phyloP scores from a whole-genome alignment of 2,888 invertebrate species.

The Carabus problematicus region DNA sequence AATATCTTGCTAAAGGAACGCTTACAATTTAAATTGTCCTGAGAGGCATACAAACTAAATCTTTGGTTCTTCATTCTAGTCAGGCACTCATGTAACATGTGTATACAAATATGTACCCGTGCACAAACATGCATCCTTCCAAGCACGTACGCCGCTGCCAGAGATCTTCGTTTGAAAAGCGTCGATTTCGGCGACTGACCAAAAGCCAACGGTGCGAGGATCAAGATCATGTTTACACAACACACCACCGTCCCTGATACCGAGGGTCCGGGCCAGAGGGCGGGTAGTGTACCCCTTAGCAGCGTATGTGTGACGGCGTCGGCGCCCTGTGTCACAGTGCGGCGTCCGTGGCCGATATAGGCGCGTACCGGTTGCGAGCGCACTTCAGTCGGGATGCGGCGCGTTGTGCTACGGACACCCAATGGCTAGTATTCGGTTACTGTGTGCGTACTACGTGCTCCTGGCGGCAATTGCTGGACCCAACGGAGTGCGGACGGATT shows the following conservation, averaged over 20 bases:
- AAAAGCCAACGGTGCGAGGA: slow-evolving; percentile 6
- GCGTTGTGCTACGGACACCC: slow-evolving; percentile 26
- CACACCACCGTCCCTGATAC: not conserved
- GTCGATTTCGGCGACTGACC: slow-evolving; percentile 10
- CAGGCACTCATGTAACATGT: not conserved
- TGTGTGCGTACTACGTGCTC: slow-evolving; percentile 28
- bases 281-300: not conserved
- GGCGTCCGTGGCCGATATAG: slow-evolving; percentile 40
- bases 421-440: slow-evolving; percentile 35
- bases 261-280: not conserved
- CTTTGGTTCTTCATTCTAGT: not conserved
- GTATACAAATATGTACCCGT: not conserved
- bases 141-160: not conserved
- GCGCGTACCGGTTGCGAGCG: slow-evolving; percentile 43
- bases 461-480: slow-evolving; percentile 24
- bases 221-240: slow-evolving; percentile 25
- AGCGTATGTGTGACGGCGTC: slow-evolving; percentile 30
- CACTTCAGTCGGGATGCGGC: slow-evolving; percentile 50
- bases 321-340: slow-evolving; percentile 42
- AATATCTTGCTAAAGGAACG: too few relatives aligned
- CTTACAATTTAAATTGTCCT: too few relatives aligned
- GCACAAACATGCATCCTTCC: not conserved
- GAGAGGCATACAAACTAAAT: too few relatives aligned
- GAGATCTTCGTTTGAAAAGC: not conserved
- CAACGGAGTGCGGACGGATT: slow-evolving; percentile 31